A percentile compares a stretch with the other conserved stretches of the same genome.
These are phyloP conservation scores for Sebastolobus altivelis DNA, from an alignment of 2,797 vertebrate species.

Conservation along the genomic window DNA sequence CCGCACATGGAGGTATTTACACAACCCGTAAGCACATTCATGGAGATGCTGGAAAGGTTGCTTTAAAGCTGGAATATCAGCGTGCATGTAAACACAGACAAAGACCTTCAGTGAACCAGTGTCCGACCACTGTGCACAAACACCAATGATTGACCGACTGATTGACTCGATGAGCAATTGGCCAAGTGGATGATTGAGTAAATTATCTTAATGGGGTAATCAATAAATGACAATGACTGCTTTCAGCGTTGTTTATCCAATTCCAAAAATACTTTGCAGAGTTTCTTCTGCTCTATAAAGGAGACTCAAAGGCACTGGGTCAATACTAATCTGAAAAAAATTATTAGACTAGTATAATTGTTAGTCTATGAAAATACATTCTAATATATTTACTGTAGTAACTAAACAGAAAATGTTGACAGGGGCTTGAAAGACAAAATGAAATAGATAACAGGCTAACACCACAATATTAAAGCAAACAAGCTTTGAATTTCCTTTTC, in stretches of 20 bases:
- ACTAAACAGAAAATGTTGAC: background rate
- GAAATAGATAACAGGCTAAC: background rate
- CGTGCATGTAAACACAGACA: slow-evolving; percentile 53
- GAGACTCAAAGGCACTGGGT: slow-evolving; percentile 8
- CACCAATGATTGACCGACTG: slow-evolving; percentile 41
- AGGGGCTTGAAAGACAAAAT: background rate
- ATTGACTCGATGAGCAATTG: slow-evolving; percentile 53
- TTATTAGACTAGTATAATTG: too few species aligned
- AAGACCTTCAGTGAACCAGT: slow-evolving; percentile 40
- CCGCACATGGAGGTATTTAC: slow-evolving; percentile 14
- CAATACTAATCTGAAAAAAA: background rate
- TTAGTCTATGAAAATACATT: background rate
- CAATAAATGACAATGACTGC: slow-evolving; percentile 58
- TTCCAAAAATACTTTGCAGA: slow-evolving; percentile 31
- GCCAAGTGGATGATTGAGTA: slow-evolving; percentile 51
- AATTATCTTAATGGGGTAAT: slow-evolving; percentile 63
- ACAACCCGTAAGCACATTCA: background rate
- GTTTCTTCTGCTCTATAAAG: slow-evolving; percentile 4
- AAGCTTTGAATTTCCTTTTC: slow-evolving; percentile 28
- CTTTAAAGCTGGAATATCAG: slow-evolving; percentile 7
- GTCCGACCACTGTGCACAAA: slow-evolving; percentile 44
- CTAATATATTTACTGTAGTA: background rate
- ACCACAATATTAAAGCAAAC: slow-evolving; percentile 2
- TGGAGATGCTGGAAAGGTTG: slow-evolving; percentile 10
- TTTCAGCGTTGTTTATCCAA: slow-evolving; percentile 36